These are phyloP conservation scores for Calephelis virginiensis DNA, from an alignment of 1,140 invertebrate species.

Conservation along the genomic window DNA sequence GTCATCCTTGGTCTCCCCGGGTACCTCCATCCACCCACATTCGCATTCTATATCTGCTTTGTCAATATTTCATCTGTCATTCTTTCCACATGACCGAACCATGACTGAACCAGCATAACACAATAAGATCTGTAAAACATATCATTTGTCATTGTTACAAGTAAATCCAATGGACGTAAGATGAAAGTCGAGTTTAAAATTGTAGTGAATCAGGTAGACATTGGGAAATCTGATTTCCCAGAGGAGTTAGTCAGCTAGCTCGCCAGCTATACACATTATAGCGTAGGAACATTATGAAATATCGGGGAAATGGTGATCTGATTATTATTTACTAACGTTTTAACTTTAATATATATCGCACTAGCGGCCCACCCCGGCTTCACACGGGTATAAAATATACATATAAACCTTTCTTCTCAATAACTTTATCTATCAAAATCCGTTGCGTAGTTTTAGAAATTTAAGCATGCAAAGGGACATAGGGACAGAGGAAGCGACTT, in stretches of 20 bases:
- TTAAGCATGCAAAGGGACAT: too few species aligned
- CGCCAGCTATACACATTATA: not conserved
- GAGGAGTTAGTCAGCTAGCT: not conserved
- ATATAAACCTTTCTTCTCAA: too few species aligned
- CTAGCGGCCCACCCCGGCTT: not conserved
- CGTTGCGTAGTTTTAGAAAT: too few species aligned
- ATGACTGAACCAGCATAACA: too few species aligned
- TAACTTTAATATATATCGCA: not conserved
- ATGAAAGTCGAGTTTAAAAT: conserved; percentile 10
- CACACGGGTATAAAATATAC: too few species aligned
- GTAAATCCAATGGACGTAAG: conserved; percentile 1
- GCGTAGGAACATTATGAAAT: conserved; percentile 3
- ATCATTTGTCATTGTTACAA: conserved; percentile 9
- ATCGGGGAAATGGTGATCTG: conserved; percentile 3
- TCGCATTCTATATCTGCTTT: too few species aligned
- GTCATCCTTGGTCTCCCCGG: too few species aligned
- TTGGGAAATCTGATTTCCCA: conserved; percentile 16
- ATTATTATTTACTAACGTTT: not conserved
- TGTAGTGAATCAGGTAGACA: conserved; percentile 13
- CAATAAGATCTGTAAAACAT: not conserved
- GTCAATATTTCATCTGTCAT: too few species aligned
- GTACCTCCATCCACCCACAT: too few species aligned
- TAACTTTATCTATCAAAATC: too few species aligned
- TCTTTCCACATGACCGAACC: too few species aligned
- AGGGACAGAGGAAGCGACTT: too few species aligned